These are phyloP conservation scores for Drosophila infuscata DNA, from an alignment of 2,888 invertebrate genomes.

Conservation along the genomic window DNA sequence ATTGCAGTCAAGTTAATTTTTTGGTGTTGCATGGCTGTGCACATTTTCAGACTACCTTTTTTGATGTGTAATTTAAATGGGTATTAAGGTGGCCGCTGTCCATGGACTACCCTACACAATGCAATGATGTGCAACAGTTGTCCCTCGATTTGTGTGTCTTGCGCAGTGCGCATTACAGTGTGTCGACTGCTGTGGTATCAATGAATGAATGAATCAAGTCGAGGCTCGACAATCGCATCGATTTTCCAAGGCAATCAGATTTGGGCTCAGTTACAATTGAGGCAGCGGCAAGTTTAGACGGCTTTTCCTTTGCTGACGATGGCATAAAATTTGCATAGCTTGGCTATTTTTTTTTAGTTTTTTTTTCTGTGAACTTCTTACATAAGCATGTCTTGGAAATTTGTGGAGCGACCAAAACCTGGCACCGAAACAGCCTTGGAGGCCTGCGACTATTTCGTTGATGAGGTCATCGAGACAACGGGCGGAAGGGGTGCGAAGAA, in stretches of 20 bases:
- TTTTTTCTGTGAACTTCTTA: constrained; percentile 37
- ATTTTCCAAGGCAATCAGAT: constrained; percentile 55
- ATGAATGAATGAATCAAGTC: constrained; percentile 62
- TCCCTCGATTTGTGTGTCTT: constrained; percentile 71
- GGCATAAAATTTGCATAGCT: constrained; percentile 41
- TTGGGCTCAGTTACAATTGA: constrained; percentile 54
- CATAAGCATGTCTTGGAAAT: constrained; percentile 84
- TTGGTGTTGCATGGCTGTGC: neutral
- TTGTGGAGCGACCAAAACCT: constrained; percentile 83
- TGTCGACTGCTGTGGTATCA: constrained; percentile 27
- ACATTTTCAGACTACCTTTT: neutral
- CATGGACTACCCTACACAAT: constrained; percentile 12
- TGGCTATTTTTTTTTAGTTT: neutral
- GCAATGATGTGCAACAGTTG: constrained; percentile 77
- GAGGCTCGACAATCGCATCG: constrained; percentile 51
- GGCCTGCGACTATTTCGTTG: constrained; percentile 89
- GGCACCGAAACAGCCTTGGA: constrained; percentile 89
- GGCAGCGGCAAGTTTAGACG: constrained; percentile 27
- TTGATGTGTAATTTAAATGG: neutral
- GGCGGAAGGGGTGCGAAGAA: constrained; percentile 83
- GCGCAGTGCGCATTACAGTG: constrained; percentile 65
- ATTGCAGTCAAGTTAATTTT: neutral
- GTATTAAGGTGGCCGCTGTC: constrained; percentile 1
- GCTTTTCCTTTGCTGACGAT: constrained; percentile 8
- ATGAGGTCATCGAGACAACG: constrained; percentile 88